phyloP scores from a whole-genome alignment of 1,140 invertebrate species.

The Macrobrachium rosenbergii region DNA sequence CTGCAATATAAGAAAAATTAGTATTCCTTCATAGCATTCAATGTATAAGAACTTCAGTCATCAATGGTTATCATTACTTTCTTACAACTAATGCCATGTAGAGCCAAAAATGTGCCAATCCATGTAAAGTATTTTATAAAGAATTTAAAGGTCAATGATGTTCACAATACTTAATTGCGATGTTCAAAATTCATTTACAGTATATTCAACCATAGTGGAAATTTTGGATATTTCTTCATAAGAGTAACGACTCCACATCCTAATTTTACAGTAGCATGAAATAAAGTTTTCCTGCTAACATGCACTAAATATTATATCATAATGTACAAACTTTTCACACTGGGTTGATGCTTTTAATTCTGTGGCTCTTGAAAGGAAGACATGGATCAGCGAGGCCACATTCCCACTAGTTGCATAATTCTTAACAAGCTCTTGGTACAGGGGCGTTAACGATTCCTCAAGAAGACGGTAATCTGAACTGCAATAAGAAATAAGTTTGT shows the following conservation, averaged over 20 bases:
- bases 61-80: not conserved
- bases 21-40: slow-evolving; percentile 11
- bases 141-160: no score
- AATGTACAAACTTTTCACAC: slow-evolving; percentile 72
- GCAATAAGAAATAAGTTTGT: slow-evolving; percentile 66
- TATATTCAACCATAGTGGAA: no score
- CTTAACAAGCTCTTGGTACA: slow-evolving; percentile 80
- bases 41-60: slow-evolving; percentile 17
- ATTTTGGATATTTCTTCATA: no score
- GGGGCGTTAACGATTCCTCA: slow-evolving; percentile 81
- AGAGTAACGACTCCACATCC: no score
- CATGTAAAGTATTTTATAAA: no score
- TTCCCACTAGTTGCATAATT: slow-evolving; percentile 91
- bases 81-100: no score
- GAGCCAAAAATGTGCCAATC: not conserved
- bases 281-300: no score
- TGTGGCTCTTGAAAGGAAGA: slow-evolving; percentile 83
- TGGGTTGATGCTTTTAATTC: slow-evolving; percentile 86
- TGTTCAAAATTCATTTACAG: no score
- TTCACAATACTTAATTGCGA: no score
- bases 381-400: slow-evolving; percentile 85
- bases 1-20: slow-evolving; percentile 74
- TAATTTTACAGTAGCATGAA: no score
- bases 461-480: slow-evolving; percentile 85
- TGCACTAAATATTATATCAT: no score